Base-by-base conservation (phyloP, 1,140 invertebrate genomes). In the Eriocheir sinensis region DNA sequence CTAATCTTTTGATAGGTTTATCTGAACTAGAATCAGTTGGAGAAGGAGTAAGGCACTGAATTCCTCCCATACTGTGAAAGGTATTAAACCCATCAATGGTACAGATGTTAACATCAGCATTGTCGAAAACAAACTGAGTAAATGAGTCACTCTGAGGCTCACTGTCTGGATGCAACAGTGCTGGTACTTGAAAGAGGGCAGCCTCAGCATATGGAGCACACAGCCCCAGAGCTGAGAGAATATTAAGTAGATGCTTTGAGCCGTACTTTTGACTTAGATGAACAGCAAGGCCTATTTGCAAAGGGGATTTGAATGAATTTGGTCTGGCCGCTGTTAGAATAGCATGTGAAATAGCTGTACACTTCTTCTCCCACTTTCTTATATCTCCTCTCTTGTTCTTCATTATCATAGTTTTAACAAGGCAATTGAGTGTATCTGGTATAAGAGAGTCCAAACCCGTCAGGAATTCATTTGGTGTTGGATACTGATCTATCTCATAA, bases 1-100 rank as follows among this genome's bases (percentile, higher is more conserved):
- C 86, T 89, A 89, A 89, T 89, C 86, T 89, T 89, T 34, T 89
- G 86, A 89, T 89, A 89, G 38, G 86, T n/a, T 89, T 0, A 89
- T 89, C 86, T 89, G 86, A 32, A 89, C 21, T 32, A 89, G 2
- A 2, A 40, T 89, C 30, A 89, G 36, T 89, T 40, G 86, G 86
- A 89, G 86, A 36, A 3, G 30, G 86, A 36, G 86, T 89, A 40
- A 89, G 21, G n/a, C 86, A 89, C 86, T 89, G 86, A 3, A 89
- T 89, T 36, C 30, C 86, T 89, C n/a, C n/a, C n/a, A n/a, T n/a
- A n/a, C n/a, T n/a, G n/a, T n/a, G n/a, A n/a, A n/a, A n/a, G n/a
- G n/a, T n/a, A n/a, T n/a, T n/a, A n/a, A n/a, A n/a, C n/a, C n/a
- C n/a, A n/a, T n/a, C n/a, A n/a, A n/a, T n/a, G n/a, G n/a, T n/a